Evolutionary conservation across 2,888 invertebrate genomes (phyloP), one percentile per base, ranked within the genome.

Genomic region (Melanostoma scalare): DNA sequence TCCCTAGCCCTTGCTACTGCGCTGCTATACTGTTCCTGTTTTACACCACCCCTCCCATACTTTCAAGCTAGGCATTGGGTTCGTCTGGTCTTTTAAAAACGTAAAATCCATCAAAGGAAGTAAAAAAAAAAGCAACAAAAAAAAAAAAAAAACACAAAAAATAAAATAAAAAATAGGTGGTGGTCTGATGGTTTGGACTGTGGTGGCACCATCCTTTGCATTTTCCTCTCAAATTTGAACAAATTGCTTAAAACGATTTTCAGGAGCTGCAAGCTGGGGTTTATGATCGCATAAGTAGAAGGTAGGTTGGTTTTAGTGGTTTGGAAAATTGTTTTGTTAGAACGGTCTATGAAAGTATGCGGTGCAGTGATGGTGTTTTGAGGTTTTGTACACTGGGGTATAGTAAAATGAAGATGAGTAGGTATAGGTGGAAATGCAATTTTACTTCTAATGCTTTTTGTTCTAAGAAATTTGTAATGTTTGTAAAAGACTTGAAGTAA

Each of bases 71-170:
- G 31, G 48, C 40, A 65, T 44, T 33, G 56, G 68, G 48, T 63
- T 72, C 56, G 61, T 63, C 72, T 76, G 71, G 69, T 72, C 56
- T 71, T 65, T 35, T 50, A 42, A 67, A 77, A 82, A 77, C 77
- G 60, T 68, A 77, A 82, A 77, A 82, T 82, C 81, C 82, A 73
- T 82, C 73, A 77, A 82, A 77, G 63, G 20, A 20, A 20, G 20
- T 20, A 20, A 20, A 20, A 20, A 20, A 20, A 46, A n/a, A 76
- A 33, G 36, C 55, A 50, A 56, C 46, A 42, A 42, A 42, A 0
- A 46, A 42, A 8, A 6, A 6, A 8, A 46, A 48, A 61, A 63
- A 38, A 20, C 20, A 20, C 20, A 20, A 20, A 20, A 20, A 20
- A 20, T 20, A 20, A 1, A 20, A 20, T 20, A 20, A 20, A 20